These are phyloP conservation scores for Pocota personata DNA, from an alignment of 2,888 invertebrate species.

Conservation along the genomic window DNA sequence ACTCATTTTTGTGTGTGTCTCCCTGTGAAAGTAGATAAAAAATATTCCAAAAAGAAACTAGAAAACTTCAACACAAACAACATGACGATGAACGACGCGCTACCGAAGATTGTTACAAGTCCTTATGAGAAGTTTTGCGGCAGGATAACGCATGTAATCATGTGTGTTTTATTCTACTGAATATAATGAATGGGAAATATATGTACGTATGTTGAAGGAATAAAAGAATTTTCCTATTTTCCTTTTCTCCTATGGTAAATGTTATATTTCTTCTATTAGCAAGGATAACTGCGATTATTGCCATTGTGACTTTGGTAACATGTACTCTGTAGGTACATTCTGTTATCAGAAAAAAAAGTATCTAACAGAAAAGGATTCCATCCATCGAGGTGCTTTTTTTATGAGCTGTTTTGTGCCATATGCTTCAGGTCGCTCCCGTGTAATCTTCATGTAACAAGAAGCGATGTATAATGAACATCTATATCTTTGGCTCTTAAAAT, in stretches of 20 bases:
- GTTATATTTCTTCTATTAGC: not conserved
- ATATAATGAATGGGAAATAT: not conserved
- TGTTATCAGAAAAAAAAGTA: not conserved
- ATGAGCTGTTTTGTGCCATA: not conserved
- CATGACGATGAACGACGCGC: not conserved
- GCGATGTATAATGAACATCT: conserved; percentile 17
- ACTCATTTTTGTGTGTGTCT: conserved; percentile 30
- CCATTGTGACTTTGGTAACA: conserved; percentile 30
- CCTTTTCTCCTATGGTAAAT: not conserved
- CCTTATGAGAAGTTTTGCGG: conserved; percentile 15
- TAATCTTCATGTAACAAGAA: conserved; percentile 38
- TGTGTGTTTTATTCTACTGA: not conserved
- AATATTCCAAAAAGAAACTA: not conserved
- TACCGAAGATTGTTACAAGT: conserved; percentile 20
- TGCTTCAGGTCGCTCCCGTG: not conserved
- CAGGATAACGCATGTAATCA: conserved; percentile 20
- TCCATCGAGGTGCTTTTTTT: conserved; percentile 35
- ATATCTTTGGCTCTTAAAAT: not conserved
- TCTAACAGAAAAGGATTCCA: conserved; percentile 45
- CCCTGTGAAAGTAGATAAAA: conserved; percentile 21
- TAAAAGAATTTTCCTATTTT: not conserved
- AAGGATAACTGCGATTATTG: conserved; percentile 27
- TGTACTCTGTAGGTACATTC: not conserved
- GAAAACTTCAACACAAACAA: not conserved
- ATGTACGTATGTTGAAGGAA: too few species aligned